phyloP scores from a whole-genome alignment of 2,113 vertebrate genomes.

The Hippolais icterina region DNA sequence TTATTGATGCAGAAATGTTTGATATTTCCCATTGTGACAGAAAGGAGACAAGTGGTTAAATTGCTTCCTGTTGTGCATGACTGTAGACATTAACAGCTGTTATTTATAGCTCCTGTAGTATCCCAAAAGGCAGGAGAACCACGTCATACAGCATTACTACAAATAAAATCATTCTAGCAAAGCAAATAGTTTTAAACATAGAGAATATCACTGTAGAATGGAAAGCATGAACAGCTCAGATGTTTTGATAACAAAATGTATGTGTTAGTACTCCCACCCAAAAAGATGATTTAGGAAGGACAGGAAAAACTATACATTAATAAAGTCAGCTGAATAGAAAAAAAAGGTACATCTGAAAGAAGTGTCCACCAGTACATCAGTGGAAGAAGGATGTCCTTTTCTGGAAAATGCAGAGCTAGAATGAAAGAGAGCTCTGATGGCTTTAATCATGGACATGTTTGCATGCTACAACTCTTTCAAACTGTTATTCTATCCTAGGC shows the following conservation, averaged over 20 bases:
- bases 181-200: not conserved
- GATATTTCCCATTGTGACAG: not conserved
- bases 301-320: not conserved
- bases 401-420: not conserved
- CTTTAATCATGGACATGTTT: not conserved
- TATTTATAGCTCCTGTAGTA: constrained; percentile 38
- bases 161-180: constrained; percentile 25
- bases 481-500: not conserved
- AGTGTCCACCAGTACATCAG: not conserved
- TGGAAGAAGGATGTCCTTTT: not conserved
- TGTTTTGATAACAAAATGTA: not conserved
- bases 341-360: not conserved
- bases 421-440: not conserved
- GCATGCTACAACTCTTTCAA: not conserved
- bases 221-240: not conserved
- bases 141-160: not conserved
- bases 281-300: not conserved
- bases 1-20: not conserved
- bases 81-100: constrained; percentile 25
- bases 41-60: constrained; percentile 28
- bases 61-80: constrained; percentile 16
- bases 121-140: constrained; percentile 33
- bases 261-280: not conserved
- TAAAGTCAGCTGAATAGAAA: not conserved
- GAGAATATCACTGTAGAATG: not conserved